Base-by-base conservation (phyloP, 2,888 invertebrate genomes). In the Cephus sareptanus region DNA sequence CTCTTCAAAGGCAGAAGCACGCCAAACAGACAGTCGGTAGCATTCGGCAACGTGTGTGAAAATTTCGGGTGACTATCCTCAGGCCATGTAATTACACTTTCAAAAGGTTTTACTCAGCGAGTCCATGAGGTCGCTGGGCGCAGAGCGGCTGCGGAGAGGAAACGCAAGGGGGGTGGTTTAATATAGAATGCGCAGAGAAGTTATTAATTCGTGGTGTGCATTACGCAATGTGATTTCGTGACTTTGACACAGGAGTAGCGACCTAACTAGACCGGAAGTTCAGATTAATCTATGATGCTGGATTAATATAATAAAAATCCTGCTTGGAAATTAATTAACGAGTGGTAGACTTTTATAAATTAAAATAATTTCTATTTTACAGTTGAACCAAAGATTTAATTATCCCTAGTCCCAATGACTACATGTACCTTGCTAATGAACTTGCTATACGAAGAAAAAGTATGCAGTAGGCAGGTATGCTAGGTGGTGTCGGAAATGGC, bases 281-380 rank as follows among this genome's bases (percentile, higher is more conserved):
- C 75, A 75, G 69, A 77, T 77, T 40, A 31, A 31, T 40, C 40
- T n/a, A 77, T 79, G 76, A 83, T 76, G 77, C 80, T 79, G 75
- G 73, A 74, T 77, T 82, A 84, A 84, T 85, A 84, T 23, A 23
- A 15, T 40, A 15, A 40, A 56, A 6, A 56, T 56, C 9, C 56
- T 0, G 9, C 9, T 56, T 9, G 56, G 0, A 23, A 6, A 9
- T 9, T 23, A 56, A 23, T 23, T 2, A 56, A 56, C 23, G 23
- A 23, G 23, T 6, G 6, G 15, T 23, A 23, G 40, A 23, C 56
- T 6, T 1, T 23, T 56, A 23, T 23, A 23, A 23, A 23, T 56
- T 56, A 23, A 23, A 56, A 1, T 56, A 56, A 56, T 56, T 9
- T 23, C 9, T 56, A 56, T 56, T 23, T 56, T 23, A 56, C 9